Conservation (phyloP, 2,888 invertebrate species). For the Crioceris asparagi region DNA sequence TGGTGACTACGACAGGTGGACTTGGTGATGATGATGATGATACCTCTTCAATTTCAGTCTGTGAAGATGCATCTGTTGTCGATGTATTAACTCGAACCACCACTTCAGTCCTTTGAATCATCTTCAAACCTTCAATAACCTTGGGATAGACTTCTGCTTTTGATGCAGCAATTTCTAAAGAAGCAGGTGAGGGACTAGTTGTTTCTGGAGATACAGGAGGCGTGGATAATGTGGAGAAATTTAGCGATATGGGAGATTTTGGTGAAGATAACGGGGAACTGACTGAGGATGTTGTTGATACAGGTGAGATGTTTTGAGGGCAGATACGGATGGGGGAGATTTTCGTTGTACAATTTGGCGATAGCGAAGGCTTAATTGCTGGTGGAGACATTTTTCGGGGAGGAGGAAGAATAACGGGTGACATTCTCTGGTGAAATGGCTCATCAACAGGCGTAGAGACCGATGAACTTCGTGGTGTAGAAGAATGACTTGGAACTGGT, state of each 20-base stretch:
- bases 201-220: constrained; percentile 34
- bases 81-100: constrained; percentile 49
- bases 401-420: too few species aligned
- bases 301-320: constrained; percentile 19
- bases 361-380: constrained; percentile 28
- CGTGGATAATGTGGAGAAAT: constrained; percentile 13
- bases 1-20: constrained; percentile 45
- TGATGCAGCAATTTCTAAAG: too few species aligned
- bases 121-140: constrained; percentile 43
- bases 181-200: too few species aligned
- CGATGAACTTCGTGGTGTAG: too few species aligned
- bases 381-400: constrained; percentile 23
- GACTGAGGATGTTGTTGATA: constrained; percentile 15
- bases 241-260: constrained; percentile 21
- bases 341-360: constrained; percentile 31
- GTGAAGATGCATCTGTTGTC: constrained; percentile 48
- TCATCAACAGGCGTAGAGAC: too few species aligned
- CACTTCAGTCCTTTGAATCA: constrained; percentile 54
- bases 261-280: constrained; percentile 29
- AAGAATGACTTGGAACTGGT: too few species aligned
- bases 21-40: constrained; percentile 24
- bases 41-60: constrained; percentile 36
- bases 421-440: too few species aligned
- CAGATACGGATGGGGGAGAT: constrained; percentile 27
- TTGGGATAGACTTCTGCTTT: constrained; percentile 30